Percentiles rank a stretch among this genome's conserved stretches.
These are phyloP conservation scores for Strix aluco DNA, from an alignment of 2,113 vertebrate genomes.

Conservation along the genomic window DNA sequence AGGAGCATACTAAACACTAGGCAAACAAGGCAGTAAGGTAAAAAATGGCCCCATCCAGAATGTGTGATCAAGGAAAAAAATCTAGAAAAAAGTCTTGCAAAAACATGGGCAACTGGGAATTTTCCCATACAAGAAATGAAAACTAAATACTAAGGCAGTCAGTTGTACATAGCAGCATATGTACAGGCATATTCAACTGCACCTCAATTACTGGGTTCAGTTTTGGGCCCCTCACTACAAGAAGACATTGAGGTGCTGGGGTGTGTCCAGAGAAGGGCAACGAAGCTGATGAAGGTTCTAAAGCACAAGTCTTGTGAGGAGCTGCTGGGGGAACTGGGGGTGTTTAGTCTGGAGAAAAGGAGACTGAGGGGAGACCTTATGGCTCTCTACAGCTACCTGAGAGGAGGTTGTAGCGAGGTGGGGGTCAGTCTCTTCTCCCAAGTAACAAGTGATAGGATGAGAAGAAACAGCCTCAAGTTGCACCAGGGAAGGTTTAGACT, in stretches of 20 bases:
- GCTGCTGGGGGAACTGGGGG: no score
- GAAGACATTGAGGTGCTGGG: background rate
- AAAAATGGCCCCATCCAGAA: background rate
- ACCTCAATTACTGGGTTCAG: accelerated
- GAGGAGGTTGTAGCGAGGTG: no score
- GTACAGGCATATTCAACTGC: background rate
- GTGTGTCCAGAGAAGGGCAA: no score
- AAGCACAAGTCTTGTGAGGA: no score
- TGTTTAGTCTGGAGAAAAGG: no score
- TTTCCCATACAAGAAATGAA: background rate
- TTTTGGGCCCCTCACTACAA: background rate
- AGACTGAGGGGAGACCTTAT: no score
- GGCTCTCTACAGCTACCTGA: no score
- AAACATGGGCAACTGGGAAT: background rate
- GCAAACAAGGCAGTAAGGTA: background rate
- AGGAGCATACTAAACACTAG: background rate
- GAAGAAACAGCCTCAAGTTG: background rate
- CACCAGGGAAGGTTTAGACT: background rate
- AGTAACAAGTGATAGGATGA: no score
- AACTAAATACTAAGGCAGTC: background rate
- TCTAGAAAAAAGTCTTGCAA: background rate
- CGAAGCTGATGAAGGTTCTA: no score
- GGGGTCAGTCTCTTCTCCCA: no score
- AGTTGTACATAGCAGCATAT: background rate
- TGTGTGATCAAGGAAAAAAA: background rate